Conservation (phyloP, 1,140 invertebrate species). For the Megathymus violae region DNA sequence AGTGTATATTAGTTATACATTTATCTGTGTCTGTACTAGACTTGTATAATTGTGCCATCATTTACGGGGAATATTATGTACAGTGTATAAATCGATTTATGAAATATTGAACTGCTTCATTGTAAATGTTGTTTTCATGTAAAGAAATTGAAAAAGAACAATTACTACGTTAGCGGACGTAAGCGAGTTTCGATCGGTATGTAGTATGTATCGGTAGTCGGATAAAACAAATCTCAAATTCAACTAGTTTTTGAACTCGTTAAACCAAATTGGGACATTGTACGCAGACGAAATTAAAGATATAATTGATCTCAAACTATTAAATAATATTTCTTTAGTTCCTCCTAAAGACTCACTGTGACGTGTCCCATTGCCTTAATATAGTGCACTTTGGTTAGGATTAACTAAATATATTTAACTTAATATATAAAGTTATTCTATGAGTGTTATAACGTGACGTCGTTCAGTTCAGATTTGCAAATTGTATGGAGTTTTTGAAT, state of each 20-base stretch:
- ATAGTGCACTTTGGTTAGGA: slow-evolving; percentile 47
- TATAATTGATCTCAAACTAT: slow-evolving; percentile 77
- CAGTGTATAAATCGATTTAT: slow-evolving; percentile 25
- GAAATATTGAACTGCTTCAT: slow-evolving; percentile 8
- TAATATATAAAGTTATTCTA: slow-evolving; percentile 9
- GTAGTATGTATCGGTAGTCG: neutral
- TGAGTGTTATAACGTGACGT: too few species aligned
- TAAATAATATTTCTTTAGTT: slow-evolving; percentile 70
- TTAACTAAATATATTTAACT: slow-evolving; percentile 6
- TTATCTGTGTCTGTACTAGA: slow-evolving; percentile 35
- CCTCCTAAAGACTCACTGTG: slow-evolving; percentile 62
- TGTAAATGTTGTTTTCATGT: slow-evolving; percentile 37
- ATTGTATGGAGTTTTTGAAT: neutral
- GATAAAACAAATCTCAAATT: slow-evolving; percentile 23
- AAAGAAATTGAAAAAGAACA: slow-evolving; percentile 1
- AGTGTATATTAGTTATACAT: slow-evolving; percentile 20
- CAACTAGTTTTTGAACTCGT: slow-evolving; percentile 32
- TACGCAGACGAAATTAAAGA: slow-evolving; percentile 57
- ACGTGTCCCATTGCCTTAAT: slow-evolving; percentile 55
- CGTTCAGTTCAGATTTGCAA: neutral
- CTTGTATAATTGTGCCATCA: slow-evolving; percentile 38
- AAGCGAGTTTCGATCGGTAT: neutral
- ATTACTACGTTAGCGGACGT: neutral
- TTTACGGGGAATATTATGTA: slow-evolving; percentile 25
- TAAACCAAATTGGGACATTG: slow-evolving; percentile 66